Evolutionary conservation across 2,113 vertebrate genomes (phyloP), one percentile per base, ranked within the genome.

Genomic region (Ramphastos sulfuratus): DNA sequence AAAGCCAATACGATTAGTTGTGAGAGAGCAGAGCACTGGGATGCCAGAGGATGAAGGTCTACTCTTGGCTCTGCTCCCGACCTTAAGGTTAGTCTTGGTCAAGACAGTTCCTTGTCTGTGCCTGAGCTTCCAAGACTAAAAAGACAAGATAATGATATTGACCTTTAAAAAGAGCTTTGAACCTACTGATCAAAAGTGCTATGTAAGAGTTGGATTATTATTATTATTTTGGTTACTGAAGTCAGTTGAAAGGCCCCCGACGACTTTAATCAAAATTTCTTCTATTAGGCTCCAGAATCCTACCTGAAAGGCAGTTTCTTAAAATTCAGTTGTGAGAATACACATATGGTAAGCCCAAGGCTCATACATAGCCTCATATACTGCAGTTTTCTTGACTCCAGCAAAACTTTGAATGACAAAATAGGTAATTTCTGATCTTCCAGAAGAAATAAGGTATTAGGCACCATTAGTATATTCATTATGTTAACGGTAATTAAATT

Each of bases 131-230:
- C 30, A 24, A 19, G 52, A 54, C 25, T 69, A 78, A 83, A 90
- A 85, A 33, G 48, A 54, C 54, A 75, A 30, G 48, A 93, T 86
- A 89, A 96, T 75, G 61, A 92, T 9, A 86, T 5, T 2, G 9
- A 93, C 90, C 92, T 95, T 93, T 94, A 90, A 76, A 92, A 73
- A 85, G n/a, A 82, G 64, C 67, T 96, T 90, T 95, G 72, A 90
- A 63, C 52, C 64, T 70, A 73, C 76, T 89, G 67, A 89, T 87
- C 82, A 77, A 63, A 91, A 37, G 42, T 42, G 66, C 42, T 46
- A 6, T 37, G 42, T 82, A 89, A 82, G 30, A 71, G 70, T 10
- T 70, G n/a, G 59, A 35, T 90, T 93, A 67, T 87, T 96, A 87
- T 77, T 95, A 56, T 87, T 91, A n/a, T n/a, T n/a, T 92, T 87